Percentiles rank a stretch among this genome's conserved stretches.
These are phyloP conservation scores for Drosophila bifasciata DNA, from an alignment of 1,140 invertebrate species.

Conservation along the genomic window DNA sequence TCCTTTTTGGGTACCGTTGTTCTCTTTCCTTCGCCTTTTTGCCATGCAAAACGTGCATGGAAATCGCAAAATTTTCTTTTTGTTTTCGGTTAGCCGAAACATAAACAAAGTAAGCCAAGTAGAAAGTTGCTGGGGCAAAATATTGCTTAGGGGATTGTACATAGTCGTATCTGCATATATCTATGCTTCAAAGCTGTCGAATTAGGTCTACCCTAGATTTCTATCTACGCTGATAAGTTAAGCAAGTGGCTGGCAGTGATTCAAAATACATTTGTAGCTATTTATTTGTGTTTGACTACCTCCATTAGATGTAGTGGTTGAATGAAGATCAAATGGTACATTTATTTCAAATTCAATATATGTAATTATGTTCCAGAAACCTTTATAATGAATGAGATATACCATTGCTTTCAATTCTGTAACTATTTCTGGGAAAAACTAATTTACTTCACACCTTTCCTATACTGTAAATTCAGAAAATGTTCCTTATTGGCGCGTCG, in stretches of 20 bases:
- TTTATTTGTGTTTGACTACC: neutral
- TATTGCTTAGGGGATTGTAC: neutral
- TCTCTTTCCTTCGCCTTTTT: constrained; percentile 36
- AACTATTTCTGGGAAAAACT: no score
- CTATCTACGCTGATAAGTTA: constrained; percentile 4
- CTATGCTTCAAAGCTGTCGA: neutral
- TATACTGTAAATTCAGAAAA: constrained; percentile 42
- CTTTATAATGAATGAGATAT: no score
- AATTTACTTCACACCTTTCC: no score
- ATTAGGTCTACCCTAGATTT: constrained; percentile 10
- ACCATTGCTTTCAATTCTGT: no score
- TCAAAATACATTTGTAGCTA: neutral
- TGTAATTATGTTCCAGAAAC: no score
- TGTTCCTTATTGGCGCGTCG: constrained; percentile 53
- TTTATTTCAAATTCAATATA: no score
- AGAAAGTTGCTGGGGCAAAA: constrained; percentile 4
- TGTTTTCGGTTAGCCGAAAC: constrained; percentile 51
- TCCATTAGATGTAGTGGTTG: no score
- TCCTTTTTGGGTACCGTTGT: constrained; percentile 24
- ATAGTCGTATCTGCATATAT: neutral
- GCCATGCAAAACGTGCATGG: constrained; percentile 70
- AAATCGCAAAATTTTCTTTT: constrained; percentile 64
- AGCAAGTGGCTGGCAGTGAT: neutral
- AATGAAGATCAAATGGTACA: no score
- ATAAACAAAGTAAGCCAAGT: constrained; percentile 39